Conservation (phyloP, 2,888 invertebrate species). For the Tholera decimalis region DNA sequence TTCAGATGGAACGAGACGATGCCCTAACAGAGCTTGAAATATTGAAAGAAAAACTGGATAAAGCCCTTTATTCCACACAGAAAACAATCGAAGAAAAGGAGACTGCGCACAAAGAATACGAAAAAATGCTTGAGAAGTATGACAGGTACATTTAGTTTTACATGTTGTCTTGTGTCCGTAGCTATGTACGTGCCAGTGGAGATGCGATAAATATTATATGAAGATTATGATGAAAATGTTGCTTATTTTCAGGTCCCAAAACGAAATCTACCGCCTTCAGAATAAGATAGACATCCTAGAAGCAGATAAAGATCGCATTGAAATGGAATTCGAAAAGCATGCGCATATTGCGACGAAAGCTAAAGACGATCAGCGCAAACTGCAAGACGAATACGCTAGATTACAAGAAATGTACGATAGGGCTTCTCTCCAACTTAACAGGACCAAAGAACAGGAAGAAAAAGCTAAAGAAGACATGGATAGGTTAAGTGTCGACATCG, state of each 20-base stretch:
- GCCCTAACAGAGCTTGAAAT: slow-evolving; percentile 96
- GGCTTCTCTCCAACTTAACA: slow-evolving; percentile 95
- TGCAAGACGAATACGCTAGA: slow-evolving; percentile 96
- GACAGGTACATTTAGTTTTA: slow-evolving; percentile 93
- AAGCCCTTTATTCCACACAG: slow-evolving; percentile 95
- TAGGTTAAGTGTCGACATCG: slow-evolving; percentile 94
- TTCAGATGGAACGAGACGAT: slow-evolving; percentile 96
- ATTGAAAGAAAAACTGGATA: slow-evolving; percentile 97
- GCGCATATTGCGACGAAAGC: slow-evolving; percentile 95
- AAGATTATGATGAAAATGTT: slow-evolving; percentile 32
- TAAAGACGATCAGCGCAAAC: slow-evolving; percentile 96
- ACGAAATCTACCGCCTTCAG: slow-evolving; percentile 97
- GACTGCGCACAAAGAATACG: slow-evolving; percentile 97
- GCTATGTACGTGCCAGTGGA: slow-evolving; percentile 63
- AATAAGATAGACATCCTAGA: slow-evolving; percentile 97
- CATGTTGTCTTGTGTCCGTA: slow-evolving; percentile 87
- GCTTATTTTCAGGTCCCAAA: slow-evolving; percentile 94
- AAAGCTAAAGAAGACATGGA: slow-evolving; percentile 97
- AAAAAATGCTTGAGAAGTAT: slow-evolving; percentile 98
- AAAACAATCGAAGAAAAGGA: slow-evolving; percentile 97
- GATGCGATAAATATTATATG: slow-evolving; percentile 29
- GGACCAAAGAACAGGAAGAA: slow-evolving; percentile 97
- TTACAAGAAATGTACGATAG: slow-evolving; percentile 97
- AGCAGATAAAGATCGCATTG: slow-evolving; percentile 96
- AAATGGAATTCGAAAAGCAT: slow-evolving; percentile 96